Percentiles rank a stretch among this genome's conserved stretches.
Evolutionary conservation across 2,797 vertebrate species (phyloP).

Genomic region (Todus mexicanus): DNA sequence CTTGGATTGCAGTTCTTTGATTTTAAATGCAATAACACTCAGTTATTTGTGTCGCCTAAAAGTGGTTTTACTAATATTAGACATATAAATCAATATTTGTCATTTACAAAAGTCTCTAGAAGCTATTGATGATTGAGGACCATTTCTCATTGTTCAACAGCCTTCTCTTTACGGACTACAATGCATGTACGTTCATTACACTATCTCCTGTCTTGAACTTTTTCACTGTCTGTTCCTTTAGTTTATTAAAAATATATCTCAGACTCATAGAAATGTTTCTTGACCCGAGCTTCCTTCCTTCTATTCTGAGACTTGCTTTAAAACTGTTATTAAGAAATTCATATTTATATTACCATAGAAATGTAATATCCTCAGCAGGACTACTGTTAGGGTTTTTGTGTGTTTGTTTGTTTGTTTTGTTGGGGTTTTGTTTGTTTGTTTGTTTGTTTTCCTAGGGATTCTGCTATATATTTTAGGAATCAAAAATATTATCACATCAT

Average conservation of each 20-base stretch:
- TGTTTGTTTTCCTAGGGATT: not conserved
- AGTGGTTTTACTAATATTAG: not conserved
- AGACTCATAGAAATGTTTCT: not conserved
- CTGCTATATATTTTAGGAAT: not conserved
- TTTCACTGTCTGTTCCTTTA: not conserved
- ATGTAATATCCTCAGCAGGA: not conserved
- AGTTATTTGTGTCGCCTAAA: not conserved
- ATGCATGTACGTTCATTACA: not conserved
- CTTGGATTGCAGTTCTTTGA: not conserved
- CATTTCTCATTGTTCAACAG: not conserved
- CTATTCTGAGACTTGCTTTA: not conserved
- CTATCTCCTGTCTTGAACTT: not conserved
- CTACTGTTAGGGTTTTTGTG: not conserved
- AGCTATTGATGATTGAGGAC: not conserved
- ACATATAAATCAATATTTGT: not conserved
- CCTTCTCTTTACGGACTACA: not conserved
- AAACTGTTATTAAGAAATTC: not conserved
- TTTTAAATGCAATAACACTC: not conserved
- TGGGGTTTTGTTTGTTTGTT: not conserved
- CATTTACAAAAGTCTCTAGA: not conserved
- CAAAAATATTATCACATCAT: not conserved
- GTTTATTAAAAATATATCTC: not conserved
- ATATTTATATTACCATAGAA: not conserved
- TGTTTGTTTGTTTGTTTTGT: not conserved
- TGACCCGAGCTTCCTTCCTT: not conserved